Evolutionary conservation across 1,140 invertebrate species (phyloP).

Genomic region (Ceratoteleas bidentatus): DNA sequence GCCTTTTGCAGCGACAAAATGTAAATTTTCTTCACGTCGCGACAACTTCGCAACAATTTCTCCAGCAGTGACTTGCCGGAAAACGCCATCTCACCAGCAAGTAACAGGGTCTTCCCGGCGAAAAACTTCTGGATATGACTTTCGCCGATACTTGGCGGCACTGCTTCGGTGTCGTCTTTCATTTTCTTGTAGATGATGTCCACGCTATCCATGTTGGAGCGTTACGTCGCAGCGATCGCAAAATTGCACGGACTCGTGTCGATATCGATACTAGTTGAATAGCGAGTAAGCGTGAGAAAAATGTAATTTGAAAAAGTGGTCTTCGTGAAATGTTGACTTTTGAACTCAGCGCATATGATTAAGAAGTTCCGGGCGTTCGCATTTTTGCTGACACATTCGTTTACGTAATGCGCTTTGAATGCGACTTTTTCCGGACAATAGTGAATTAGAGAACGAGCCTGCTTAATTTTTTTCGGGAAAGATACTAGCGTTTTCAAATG

Average conservation of each 20-base stretch:
- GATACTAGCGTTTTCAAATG: too few species aligned
- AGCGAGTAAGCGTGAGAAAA: slow-evolving; percentile 45
- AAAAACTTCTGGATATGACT: slow-evolving; percentile 70
- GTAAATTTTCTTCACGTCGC: slow-evolving; percentile 82
- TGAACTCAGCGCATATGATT: slow-evolving; percentile 48
- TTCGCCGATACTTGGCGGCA: slow-evolving; percentile 16
- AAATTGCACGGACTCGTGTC: too few species aligned
- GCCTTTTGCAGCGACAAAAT: slow-evolving; percentile 75
- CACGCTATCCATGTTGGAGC: slow-evolving; percentile 43
- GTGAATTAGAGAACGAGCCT: too few species aligned
- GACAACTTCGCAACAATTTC: slow-evolving; percentile 84
- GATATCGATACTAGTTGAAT: slow-evolving; percentile 14
- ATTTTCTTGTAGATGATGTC: slow-evolving; percentile 67
- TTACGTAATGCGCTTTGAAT: too few species aligned
- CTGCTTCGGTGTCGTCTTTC: slow-evolving; percentile 59
- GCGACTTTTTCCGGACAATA: too few species aligned
- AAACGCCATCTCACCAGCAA: slow-evolving; percentile 81
- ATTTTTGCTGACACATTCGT: slow-evolving; percentile 60
- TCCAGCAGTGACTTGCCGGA: slow-evolving; percentile 85
- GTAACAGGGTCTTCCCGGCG: slow-evolving; percentile 58
- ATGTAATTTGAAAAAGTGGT: slow-evolving; percentile 30
- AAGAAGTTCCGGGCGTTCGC: slow-evolving; percentile 14
- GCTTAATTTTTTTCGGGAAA: too few species aligned
- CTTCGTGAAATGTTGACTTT: slow-evolving; percentile 50
- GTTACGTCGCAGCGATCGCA: slow-evolving; percentile 1